Percentiles rank a stretch among this genome's conserved stretches.
Evolutionary conservation across 2,113 vertebrate genomes (phyloP).

Genomic region (Syngnathus typhle): DNA sequence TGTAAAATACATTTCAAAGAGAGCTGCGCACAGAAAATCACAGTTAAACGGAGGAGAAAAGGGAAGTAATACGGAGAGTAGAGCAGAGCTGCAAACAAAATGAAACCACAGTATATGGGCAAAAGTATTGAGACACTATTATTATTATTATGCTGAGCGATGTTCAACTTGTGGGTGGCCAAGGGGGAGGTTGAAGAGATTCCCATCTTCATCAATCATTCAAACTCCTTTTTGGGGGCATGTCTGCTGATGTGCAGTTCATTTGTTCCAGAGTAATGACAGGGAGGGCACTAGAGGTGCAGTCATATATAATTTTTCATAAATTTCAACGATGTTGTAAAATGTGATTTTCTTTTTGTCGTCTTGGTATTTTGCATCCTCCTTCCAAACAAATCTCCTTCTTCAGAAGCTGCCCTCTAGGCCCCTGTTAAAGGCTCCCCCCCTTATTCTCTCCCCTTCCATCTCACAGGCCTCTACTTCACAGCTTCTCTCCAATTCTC

Average conservation of each 20-base stretch:
- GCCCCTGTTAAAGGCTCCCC: constrained; percentile 60
- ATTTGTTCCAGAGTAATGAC: constrained; percentile 16
- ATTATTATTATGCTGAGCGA: neutral
- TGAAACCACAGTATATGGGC: neutral
- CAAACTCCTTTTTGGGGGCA: constrained; percentile 51
- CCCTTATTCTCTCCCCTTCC: constrained; percentile 57
- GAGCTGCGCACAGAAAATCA: constrained; percentile 4
- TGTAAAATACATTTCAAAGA: constrained; percentile 17
- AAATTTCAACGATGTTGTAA: constrained; percentile 14
- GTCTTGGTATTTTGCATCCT: constrained; percentile 50
- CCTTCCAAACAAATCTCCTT: constrained; percentile 57
- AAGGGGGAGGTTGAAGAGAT: constrained; percentile 50
- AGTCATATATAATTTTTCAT: constrained; percentile 18
- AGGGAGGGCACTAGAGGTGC: neutral
- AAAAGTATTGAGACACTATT: neutral
- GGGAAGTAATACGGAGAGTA: constrained; percentile 9
- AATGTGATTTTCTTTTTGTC: constrained; percentile 26
- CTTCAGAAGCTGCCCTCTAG: constrained; percentile 43
- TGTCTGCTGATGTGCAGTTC: constrained; percentile 12
- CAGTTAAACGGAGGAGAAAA: constrained; percentile 20
- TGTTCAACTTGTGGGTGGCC: constrained; percentile 22
- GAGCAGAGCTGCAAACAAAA: neutral
- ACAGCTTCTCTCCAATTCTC: constrained; percentile 63
- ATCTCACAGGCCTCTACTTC: constrained; percentile 65
- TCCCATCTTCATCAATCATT: constrained; percentile 65